Evolutionary conservation across 37 sponge, comb jelly and placozoan species (phyloP).

Genomic region (Amphimedon queenslandica): DNA sequence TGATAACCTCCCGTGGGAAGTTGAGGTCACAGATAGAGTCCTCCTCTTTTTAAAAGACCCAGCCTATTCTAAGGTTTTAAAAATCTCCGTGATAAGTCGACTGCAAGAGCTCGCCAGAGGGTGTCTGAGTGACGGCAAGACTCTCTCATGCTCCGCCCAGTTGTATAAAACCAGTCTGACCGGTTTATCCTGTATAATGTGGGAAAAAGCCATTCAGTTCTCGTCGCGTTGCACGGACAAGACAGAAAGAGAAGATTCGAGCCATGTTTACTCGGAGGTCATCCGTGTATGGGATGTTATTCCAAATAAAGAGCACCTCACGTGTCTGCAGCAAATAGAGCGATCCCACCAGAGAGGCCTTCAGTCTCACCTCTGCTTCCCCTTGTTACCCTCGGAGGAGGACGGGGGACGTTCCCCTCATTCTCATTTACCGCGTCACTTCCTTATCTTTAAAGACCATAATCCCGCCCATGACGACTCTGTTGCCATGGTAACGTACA

Average conservation of each 20-base stretch:
- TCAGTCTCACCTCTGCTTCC: neutral
- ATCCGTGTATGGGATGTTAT: slow-evolving; percentile 78
- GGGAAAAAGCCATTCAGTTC: slow-evolving; percentile 70
- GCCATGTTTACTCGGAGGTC: slow-evolving; percentile 59
- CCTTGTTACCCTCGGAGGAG: neutral
- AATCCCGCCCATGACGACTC: neutral
- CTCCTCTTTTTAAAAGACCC: slow-evolving; percentile 56
- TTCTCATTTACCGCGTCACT: neutral
- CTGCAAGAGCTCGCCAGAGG: slow-evolving; percentile 62
- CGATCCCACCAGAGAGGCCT: slow-evolving; percentile 34
- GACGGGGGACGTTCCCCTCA: too few relatives aligned
- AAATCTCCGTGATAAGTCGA: slow-evolving; percentile 12
- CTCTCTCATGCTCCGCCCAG: slow-evolving; percentile 16
- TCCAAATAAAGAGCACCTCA: slow-evolving; percentile 22
- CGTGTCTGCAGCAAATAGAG: slow-evolving; percentile 35
- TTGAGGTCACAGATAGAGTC: slow-evolving; percentile 61
- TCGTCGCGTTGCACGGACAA: slow-evolving; percentile 51
- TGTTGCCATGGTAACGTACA: slow-evolving; percentile 6
- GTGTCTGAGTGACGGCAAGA: slow-evolving; percentile 1
- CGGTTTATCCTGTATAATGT: slow-evolving; percentile 42
- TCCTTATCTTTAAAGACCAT: neutral
- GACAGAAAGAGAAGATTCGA: neutral
- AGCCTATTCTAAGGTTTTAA: neutral
- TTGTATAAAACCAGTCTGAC: slow-evolving; percentile 66
- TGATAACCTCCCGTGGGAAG: slow-evolving; percentile 76